phyloP scores from a whole-genome alignment of 2,888 invertebrate genomes.

The Keiferia lycopersicella region DNA sequence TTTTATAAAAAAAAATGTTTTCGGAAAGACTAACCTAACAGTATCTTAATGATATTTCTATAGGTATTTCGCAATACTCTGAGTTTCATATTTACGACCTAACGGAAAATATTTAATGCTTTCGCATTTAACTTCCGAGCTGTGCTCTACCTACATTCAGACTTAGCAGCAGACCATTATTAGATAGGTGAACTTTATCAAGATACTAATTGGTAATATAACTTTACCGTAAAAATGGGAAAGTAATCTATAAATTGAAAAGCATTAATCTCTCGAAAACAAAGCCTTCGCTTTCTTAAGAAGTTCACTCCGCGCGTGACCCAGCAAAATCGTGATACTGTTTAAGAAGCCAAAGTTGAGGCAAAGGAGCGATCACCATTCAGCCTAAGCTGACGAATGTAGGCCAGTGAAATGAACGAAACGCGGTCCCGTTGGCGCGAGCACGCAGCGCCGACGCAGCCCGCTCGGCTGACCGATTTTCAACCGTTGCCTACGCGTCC shows the following conservation, averaged over 20 bases:
- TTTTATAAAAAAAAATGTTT: no score
- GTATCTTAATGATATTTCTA: no score
- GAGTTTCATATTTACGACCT: no score
- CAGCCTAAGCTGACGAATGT: conserved; percentile 49
- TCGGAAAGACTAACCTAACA: no score
- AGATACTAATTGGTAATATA: background rate
- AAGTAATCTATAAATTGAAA: background rate
- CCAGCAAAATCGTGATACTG: background rate
- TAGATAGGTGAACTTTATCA: background rate
- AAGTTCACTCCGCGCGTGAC: background rate
- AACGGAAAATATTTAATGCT: no score
- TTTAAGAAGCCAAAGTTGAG: background rate
- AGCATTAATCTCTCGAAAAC: background rate
- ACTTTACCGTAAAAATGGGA: background rate
- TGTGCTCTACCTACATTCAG: background rate
- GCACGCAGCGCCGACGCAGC: conserved; percentile 65
- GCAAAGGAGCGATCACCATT: conserved; percentile 35
- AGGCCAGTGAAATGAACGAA: conserved; percentile 79
- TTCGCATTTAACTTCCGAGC: no score
- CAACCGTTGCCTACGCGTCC: conserved; percentile 40
- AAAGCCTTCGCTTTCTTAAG: background rate
- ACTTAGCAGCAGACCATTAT: background rate
- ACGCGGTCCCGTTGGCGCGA: conserved; percentile 75
- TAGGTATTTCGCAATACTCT: no score
- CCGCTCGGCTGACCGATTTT: conserved; percentile 68